These are phyloP conservation scores for Zaprionus gabonicus DNA, from an alignment of 1,140 invertebrate species.

Conservation along the genomic window DNA sequence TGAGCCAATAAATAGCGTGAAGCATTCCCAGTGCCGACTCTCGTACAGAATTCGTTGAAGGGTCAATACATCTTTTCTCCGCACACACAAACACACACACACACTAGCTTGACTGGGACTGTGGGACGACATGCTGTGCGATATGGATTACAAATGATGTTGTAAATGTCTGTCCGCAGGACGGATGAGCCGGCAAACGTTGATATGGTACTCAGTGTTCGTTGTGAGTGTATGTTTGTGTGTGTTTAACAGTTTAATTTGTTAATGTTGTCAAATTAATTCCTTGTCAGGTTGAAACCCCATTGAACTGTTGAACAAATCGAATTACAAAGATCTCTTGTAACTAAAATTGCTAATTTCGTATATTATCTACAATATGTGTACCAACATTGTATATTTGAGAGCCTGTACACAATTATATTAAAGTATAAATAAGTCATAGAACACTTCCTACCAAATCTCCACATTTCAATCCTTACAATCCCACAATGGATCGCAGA, in stretches of 20 bases:
- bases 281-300: conserved; percentile 63
- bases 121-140: conserved; percentile 78
- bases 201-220: conserved; percentile 32
- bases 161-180: conserved; percentile 66
- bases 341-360: not conserved
- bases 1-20: conserved; percentile 83
- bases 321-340: not conserved
- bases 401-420: no score
- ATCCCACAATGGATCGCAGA: not conserved
- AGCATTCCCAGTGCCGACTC: conserved; percentile 66
- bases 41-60: conserved; percentile 58
- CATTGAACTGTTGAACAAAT: conserved; percentile 40
- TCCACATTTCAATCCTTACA: not conserved
- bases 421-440: no score
- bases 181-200: conserved; percentile 18
- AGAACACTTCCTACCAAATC: no score
- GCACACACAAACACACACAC: conserved; percentile 37
- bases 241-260: conserved; percentile 83
- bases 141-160: conserved; percentile 84
- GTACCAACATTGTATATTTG: no score
- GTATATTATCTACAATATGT: not conserved
- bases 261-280: conserved; percentile 84
- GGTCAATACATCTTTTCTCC: conserved; percentile 78
- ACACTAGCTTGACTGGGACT: conserved; percentile 35
- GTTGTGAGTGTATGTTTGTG: conserved; percentile 37